phyloP scores from a whole-genome alignment of 2,888 invertebrate genomes.

The Chydorus sphaericus region DNA sequence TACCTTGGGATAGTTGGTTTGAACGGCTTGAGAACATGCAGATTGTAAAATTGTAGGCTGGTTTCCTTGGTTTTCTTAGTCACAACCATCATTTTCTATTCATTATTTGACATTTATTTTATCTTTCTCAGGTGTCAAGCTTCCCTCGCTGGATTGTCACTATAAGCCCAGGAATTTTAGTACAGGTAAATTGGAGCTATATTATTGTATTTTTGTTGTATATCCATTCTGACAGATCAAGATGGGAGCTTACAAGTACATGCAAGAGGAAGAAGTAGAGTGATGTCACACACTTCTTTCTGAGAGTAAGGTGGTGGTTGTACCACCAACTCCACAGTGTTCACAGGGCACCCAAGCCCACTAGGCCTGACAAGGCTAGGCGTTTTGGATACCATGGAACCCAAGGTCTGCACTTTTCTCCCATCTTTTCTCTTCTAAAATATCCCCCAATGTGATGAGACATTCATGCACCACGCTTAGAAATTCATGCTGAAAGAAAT shows the following conservation, averaged over 20 bases:
- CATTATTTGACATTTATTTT: no score
- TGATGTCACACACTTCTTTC: constrained; percentile 93
- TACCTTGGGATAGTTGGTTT: neutral
- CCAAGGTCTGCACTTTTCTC: constrained; percentile 53
- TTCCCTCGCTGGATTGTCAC: no score
- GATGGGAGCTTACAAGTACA: constrained; percentile 99
- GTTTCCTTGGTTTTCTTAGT: no score
- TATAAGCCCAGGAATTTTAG: no score
- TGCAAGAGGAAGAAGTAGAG: constrained; percentile 99
- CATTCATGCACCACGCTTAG: constrained; percentile 17
- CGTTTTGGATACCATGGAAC: constrained; percentile 93
- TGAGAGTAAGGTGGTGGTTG: constrained; percentile 96
- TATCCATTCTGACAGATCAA: no score
- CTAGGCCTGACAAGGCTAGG: constrained; percentile 95
- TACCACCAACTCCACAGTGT: constrained; percentile 91
- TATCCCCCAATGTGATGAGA: constrained; percentile 4
- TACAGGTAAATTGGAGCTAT: no score
- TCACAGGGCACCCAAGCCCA: constrained; percentile 87
- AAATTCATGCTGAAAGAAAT: constrained; percentile 1
- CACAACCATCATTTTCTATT: no score
- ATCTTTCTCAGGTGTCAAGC: no score
- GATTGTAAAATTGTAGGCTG: no score
- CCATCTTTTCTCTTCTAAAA: neutral
- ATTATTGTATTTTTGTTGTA: no score
- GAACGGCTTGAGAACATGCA: neutral